phyloP scores from a whole-genome alignment of 2,113 vertebrate species.

The Pedetes capensis region DNA sequence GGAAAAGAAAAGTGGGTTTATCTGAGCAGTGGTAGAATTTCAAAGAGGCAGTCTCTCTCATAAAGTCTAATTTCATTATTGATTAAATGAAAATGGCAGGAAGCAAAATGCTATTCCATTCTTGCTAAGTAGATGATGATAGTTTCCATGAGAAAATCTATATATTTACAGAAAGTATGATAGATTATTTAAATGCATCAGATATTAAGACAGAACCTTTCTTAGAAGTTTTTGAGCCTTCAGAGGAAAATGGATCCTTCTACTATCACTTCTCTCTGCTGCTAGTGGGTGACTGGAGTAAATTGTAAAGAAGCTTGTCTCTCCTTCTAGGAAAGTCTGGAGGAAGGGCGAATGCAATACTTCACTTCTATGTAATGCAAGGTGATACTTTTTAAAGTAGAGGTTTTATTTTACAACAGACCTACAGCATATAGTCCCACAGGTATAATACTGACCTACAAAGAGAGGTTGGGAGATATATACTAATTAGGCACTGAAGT shows the following conservation, averaged over 20 bases:
- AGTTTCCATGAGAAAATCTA: background rate
- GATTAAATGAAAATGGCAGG: background rate
- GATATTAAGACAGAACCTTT: background rate
- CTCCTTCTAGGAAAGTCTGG: background rate
- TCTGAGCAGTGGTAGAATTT: background rate
- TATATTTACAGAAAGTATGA: background rate
- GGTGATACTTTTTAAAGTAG: constrained; percentile 45
- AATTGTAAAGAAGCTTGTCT: background rate
- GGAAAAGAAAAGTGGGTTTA: background rate
- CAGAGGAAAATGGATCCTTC: background rate
- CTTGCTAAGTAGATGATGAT: background rate
- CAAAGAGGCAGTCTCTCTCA: background rate
- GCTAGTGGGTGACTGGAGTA: background rate
- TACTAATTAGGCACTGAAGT: constrained; percentile 53
- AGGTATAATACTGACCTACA: constrained; percentile 18
- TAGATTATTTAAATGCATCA: background rate
- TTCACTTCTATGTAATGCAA: constrained; percentile 31
- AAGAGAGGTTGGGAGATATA: background rate
- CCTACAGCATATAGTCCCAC: constrained; percentile 49
- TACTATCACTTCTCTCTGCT: fast-evolving
- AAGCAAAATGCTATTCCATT: background rate
- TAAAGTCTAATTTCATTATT: background rate
- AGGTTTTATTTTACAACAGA: constrained; percentile 70
- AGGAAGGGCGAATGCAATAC: background rate
- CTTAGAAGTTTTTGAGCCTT: background rate